Conservation (phyloP, 92 coral and sea anemone genomes). For the Phenganax stokvisi region DNA sequence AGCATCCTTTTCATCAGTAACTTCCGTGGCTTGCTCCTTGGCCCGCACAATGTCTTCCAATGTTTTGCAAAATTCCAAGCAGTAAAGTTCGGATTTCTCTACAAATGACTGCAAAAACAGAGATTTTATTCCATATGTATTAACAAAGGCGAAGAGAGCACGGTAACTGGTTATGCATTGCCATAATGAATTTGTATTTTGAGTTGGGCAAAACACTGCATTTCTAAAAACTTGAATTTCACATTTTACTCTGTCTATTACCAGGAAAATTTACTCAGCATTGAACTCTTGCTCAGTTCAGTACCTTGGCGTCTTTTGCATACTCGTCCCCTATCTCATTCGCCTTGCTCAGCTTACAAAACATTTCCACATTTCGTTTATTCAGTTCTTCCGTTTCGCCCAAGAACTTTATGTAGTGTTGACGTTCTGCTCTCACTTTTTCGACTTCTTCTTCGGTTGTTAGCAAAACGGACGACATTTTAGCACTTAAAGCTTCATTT, state of each 20-base stretch:
- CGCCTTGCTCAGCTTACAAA: not conserved
- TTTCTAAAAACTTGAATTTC: no score
- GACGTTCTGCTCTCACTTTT: slow-evolving; percentile 13
- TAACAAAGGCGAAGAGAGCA: no score
- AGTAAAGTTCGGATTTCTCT: slow-evolving; percentile 6
- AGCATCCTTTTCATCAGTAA: not conserved
- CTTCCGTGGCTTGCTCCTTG: not conserved
- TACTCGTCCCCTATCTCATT: not conserved
- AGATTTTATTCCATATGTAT: no score
- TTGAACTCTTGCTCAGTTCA: not conserved
- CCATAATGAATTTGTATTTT: no score
- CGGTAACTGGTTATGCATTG: no score
- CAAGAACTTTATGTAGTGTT: slow-evolving; percentile 10
- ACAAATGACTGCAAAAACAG: slow-evolving; percentile 1
- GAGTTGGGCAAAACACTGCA: no score
- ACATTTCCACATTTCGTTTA: slow-evolving; percentile 15
- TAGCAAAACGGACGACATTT: slow-evolving; percentile 29
- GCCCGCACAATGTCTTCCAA: slow-evolving; percentile 23
- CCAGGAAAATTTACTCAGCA: no score
- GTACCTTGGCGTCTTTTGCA: slow-evolving; percentile 4
- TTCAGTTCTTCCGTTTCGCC: slow-evolving; percentile 14
- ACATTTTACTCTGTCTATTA: no score
- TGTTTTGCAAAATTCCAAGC: not conserved
- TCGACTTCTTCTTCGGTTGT: slow-evolving; percentile 32
- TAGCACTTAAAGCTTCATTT: slow-evolving; percentile 27